Base-by-base conservation (phyloP, 2,888 invertebrate genomes). In the Trissolcus japonicus region DNA sequence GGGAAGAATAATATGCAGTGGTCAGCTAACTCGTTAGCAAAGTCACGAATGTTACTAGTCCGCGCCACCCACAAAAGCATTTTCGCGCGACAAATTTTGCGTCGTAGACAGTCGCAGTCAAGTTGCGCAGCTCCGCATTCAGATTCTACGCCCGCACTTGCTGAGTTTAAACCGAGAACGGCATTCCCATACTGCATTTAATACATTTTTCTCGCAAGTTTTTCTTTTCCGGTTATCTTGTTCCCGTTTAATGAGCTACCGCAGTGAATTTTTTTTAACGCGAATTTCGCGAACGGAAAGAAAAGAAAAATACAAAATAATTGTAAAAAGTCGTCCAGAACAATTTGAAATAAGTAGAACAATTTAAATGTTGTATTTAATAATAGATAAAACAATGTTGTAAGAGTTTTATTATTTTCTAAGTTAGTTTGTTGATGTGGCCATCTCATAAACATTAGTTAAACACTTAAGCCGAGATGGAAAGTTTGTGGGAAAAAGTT, bases 31-130 rank as follows among this genome's bases (percentile, higher is more conserved):
- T 73, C 55, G 60, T 73, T 73, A 67, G 61, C 53, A 57, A 56
- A 59, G 40, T 46, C 62, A 17, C 54, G 62, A 35, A 41, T 62
- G 48, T 53, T 59, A 53, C 67, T 74, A 41, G 61, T 63, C 19
- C 67, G 63, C 17, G 51, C 57, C 55, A 21, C 29, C 56, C 56
- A 51, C 62, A 48, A 67, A 50, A 74, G 67, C 56, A 63, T 68
- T 69, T 75, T 68, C 57, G 56, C 57, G 74, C 74, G 40, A 66
- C 66, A 66, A 78, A 69, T 78, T 78, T 78, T 53, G 56, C 65
- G 50, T 3, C 6, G 56, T 53, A 51, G 62, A 68, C 71, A 75
- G 63, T 75, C 46, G 68, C 75, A 66, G 74, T 65, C 57, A 51
- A 67, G 55, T 75, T 61, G 55, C 62, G 74, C 57, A 78, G 71